Evolutionary conservation across 2,113 vertebrate genomes (phyloP).

Genomic region (Eublepharis macularius): DNA sequence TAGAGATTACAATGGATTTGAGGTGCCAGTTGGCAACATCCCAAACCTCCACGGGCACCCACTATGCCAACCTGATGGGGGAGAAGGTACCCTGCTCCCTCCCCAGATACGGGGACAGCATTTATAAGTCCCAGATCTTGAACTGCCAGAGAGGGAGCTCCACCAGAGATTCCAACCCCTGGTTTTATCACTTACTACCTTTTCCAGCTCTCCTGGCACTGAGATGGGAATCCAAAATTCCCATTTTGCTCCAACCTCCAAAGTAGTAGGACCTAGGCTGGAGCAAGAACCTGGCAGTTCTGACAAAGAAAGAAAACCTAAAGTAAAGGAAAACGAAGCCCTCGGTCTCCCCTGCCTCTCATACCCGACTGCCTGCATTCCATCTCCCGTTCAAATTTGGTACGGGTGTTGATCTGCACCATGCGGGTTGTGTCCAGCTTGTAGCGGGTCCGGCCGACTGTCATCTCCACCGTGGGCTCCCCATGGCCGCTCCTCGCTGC

Average conservation of each 20-base stretch:
- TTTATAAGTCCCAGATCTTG: background rate
- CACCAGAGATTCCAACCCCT: too few relatives aligned
- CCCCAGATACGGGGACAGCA: too few relatives aligned
- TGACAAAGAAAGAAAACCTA: too few relatives aligned
- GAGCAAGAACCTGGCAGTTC: too few relatives aligned
- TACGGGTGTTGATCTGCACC: conserved; percentile 77
- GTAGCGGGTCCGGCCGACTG: conserved; percentile 61
- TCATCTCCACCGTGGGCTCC: conserved; percentile 48
- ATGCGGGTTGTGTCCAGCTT: conserved; percentile 76
- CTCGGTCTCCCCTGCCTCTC: background rate
- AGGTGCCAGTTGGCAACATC: too few relatives aligned
- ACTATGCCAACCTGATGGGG: background rate
- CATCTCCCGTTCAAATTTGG: conserved; percentile 76
- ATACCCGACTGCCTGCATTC: conserved; percentile 63
- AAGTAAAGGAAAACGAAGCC: too few relatives aligned
- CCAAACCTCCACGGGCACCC: background rate
- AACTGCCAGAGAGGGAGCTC: too few relatives aligned
- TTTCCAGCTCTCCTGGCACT: too few relatives aligned
- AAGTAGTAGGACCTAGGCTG: too few relatives aligned
- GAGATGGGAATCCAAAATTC: too few relatives aligned
- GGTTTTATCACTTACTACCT: too few relatives aligned
- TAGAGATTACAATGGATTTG: background rate
- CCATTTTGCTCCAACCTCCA: too few relatives aligned
- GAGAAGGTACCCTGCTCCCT: background rate
- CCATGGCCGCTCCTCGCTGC: conserved; percentile 55